A percentile compares a stretch with the other conserved stretches of the same genome.
Conservation (phyloP, 2,797 vertebrate species). For the Microcaecilia unicolor region DNA sequence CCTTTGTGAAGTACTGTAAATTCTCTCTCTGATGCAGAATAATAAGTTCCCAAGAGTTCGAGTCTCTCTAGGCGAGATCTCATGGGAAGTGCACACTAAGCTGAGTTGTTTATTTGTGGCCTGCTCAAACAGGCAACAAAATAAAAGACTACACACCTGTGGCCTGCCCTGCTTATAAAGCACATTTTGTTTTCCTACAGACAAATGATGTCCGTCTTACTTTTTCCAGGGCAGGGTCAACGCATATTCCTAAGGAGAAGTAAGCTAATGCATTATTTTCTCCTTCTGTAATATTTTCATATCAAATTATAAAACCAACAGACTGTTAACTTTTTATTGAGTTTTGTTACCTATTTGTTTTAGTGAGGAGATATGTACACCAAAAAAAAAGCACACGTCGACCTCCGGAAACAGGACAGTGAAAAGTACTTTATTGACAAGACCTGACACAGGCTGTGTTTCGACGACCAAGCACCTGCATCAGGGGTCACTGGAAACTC, state of each 20-base stretch:
- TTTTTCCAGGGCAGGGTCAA: constrained; percentile 2
- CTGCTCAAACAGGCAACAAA: not conserved
- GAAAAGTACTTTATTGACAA: too few species aligned
- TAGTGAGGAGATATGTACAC: too few species aligned
- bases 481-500: too few species aligned
- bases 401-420: too few species aligned
- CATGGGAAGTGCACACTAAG: constrained; percentile 20
- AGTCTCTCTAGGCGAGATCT: constrained; percentile 11
- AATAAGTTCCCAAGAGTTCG: constrained; percentile 18
- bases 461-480: too few species aligned
- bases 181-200: constrained; percentile 6
- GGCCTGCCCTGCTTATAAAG: constrained; percentile 6
- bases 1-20: too few species aligned
- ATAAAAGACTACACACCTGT: not conserved
- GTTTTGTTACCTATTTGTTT: too few species aligned
- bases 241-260: not conserved
- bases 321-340: too few species aligned
- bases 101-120: constrained; percentile 26
- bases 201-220: constrained; percentile 9
- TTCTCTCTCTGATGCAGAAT: too few species aligned
- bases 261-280: constrained; percentile 1
- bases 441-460: too few species aligned
- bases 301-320: constrained; percentile 15
- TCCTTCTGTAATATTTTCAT: constrained; percentile 1
- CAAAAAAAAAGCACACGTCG: too few species aligned